Evolutionary conservation across 2,888 invertebrate genomes (phyloP).

Genomic region (Xestia xanthographa): DNA sequence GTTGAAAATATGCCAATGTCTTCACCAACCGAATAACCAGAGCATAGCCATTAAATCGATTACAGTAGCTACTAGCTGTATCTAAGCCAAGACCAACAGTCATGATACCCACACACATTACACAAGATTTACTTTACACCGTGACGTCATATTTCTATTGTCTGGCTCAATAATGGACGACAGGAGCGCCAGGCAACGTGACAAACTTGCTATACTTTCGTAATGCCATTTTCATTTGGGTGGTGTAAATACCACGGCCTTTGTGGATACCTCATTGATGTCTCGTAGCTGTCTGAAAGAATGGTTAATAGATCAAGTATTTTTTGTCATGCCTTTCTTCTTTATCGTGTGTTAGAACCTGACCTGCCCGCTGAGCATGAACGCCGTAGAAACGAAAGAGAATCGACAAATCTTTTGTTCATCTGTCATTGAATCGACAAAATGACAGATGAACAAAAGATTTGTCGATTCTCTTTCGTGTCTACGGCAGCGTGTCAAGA

Average conservation of each 20-base stretch:
- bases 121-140: constrained; percentile 33
- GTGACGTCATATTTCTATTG: constrained; percentile 42
- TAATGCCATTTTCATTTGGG: constrained; percentile 67
- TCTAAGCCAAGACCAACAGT: constrained; percentile 43
- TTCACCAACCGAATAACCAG: background rate
- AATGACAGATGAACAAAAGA: too few species aligned
- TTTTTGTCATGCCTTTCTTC: too few species aligned
- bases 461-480: too few species aligned
- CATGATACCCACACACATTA: constrained; percentile 32
- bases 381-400: too few species aligned
- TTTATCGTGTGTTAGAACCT: too few species aligned
- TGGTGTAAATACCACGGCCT: constrained; percentile 72
- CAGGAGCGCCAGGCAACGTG: constrained; percentile 23
- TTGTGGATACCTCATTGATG: constrained; percentile 65
- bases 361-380: too few species aligned
- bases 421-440: too few species aligned
- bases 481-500: too few species aligned
- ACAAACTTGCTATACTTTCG: constrained; percentile 44
- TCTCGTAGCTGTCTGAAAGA: constrained; percentile 44
- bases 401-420: too few species aligned
- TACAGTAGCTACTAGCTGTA: constrained; percentile 13
- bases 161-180: constrained; percentile 31
- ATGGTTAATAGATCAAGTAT: background rate
- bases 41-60: constrained; percentile 10
- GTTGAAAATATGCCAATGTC: background rate